phyloP scores from a whole-genome alignment of 1,140 invertebrate genomes.

The Hestina assimilis region DNA sequence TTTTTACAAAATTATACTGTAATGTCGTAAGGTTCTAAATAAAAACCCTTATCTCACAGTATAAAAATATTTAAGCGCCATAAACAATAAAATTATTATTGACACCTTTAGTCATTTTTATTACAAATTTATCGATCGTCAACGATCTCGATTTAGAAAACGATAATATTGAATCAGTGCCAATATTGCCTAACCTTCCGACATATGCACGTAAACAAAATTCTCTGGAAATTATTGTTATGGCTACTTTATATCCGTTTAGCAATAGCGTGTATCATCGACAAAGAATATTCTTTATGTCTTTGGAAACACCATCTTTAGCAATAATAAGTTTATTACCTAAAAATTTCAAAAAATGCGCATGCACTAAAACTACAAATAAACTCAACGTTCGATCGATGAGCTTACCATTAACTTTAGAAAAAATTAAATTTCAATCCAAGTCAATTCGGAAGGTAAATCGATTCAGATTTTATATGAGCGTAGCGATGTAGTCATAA shows the following conservation, averaged over 20 bases:
- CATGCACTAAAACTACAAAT: no score
- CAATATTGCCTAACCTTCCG: conserved; percentile 27
- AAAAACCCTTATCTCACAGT: conserved; percentile 12
- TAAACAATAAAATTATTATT: conserved; percentile 10
- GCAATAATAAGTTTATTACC: no score
- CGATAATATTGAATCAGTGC: conserved; percentile 32
- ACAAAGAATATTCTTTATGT: not conserved
- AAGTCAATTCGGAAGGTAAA: no score
- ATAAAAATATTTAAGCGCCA: conserved; percentile 1
- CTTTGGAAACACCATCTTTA: no score
- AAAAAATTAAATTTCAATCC: no score
- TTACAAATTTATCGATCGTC: conserved; percentile 28
- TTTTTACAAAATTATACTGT: no score
- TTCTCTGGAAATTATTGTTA: conserved; percentile 32
- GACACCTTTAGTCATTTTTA: conserved; percentile 9
- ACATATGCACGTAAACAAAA: conserved; percentile 22
- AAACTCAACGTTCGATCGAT: no score
- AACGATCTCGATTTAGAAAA: conserved; percentile 32
- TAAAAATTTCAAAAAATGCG: no score
- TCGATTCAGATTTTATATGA: no score
- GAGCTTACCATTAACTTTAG: no score
- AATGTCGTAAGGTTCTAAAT: not conserved
- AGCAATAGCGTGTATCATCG: not conserved
- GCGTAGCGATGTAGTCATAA: no score
- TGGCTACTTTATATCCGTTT: conserved; percentile 27